phyloP scores from a whole-genome alignment of 2,797 vertebrate genomes.

The Trichosurus vulpecula region DNA sequence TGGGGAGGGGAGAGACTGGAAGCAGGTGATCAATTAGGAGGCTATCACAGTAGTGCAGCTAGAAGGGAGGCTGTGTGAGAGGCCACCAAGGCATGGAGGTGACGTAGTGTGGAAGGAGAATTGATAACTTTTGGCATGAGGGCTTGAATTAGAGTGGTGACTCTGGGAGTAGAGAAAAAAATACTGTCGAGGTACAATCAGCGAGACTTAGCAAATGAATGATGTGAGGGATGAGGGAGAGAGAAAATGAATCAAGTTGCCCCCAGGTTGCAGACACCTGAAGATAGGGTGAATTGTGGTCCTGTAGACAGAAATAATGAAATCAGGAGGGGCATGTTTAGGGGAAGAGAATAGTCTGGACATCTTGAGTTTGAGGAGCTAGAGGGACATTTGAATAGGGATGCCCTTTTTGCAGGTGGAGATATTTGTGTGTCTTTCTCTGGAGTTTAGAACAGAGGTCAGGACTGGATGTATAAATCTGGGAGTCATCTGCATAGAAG shows the following conservation, averaged over 20 bases:
- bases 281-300: not conserved
- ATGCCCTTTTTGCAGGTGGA: not conserved
- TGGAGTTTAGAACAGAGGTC: not conserved
- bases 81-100: not conserved
- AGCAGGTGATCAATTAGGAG: not conserved
- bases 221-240: not conserved
- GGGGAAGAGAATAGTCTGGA: not conserved
- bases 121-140: not conserved
- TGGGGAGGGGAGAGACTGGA: not conserved
- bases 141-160: not conserved
- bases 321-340: not conserved
- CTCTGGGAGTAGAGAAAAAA: not conserved
- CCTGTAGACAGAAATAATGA: not conserved
- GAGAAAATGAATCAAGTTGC: not conserved
- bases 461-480: not conserved
- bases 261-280: not conserved
- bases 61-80: not conserved
- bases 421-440: not conserved
- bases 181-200: not conserved
- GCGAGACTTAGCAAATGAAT: not conserved
- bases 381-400: not conserved
- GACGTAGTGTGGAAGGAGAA: not conserved
- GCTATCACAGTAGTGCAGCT: not conserved
- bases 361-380: not conserved
- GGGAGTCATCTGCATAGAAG: not conserved